These are phyloP conservation scores for Pontoporia blainvillei DNA, from an alignment of 2,113 vertebrate genomes.

Conservation along the genomic window DNA sequence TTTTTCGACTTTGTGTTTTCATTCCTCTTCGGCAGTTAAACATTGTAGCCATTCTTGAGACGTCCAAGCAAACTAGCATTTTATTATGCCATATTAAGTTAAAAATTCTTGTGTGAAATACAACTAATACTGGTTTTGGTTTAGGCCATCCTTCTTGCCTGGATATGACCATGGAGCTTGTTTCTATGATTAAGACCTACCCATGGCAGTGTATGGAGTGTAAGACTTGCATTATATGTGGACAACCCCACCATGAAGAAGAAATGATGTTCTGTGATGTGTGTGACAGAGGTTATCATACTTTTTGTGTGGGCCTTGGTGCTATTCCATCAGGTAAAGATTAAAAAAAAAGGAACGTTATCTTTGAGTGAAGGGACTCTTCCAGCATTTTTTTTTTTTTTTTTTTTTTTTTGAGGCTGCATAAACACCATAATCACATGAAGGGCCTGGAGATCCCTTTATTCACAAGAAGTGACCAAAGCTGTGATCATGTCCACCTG, in stretches of 20 bases:
- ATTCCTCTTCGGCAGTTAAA: background rate
- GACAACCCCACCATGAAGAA: slow-evolving; percentile 98
- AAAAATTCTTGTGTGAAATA: slow-evolving; percentile 51
- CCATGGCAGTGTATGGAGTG: slow-evolving; percentile 99
- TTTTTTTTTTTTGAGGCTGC: background rate
- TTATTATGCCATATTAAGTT: slow-evolving; percentile 28
- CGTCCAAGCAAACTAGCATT: slow-evolving; percentile 2
- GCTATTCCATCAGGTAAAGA: slow-evolving; percentile 93
- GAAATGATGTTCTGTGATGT: slow-evolving; percentile 99
- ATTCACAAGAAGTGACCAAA: background rate
- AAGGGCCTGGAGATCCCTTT: background rate
- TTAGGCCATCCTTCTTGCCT: slow-evolving; percentile 98
- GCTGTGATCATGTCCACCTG: background rate
- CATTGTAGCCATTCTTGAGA: slow-evolving; percentile 14
- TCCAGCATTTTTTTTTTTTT: background rate
- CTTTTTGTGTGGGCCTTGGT: slow-evolving; percentile 97
- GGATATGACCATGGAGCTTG: slow-evolving; percentile 93
- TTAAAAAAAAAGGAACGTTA: background rate
- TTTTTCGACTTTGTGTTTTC: background rate
- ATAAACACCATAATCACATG: background rate
- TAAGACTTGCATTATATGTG: slow-evolving; percentile 96
- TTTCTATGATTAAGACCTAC: slow-evolving; percentile 95
- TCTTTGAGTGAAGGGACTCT: background rate
- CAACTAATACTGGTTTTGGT: slow-evolving; percentile 78
- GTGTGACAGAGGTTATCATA: slow-evolving; percentile 98